Base-by-base conservation (phyloP, 1,140 invertebrate genomes). In the Nasonia vitripennis region DNA sequence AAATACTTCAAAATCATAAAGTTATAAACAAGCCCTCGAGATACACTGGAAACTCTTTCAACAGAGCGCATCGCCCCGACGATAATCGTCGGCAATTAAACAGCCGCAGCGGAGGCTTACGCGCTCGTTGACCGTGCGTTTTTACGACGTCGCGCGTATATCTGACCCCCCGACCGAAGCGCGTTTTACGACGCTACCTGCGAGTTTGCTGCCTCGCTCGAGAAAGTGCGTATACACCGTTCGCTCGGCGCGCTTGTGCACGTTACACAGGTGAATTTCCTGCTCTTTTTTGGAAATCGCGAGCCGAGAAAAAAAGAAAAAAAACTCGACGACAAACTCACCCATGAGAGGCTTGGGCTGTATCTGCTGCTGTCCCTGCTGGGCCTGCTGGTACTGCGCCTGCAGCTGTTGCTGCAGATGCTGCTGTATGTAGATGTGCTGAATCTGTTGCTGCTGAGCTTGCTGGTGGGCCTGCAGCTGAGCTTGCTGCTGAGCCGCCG, bases 331-430 rank as follows among this genome's bases (percentile, higher is more conserved):
- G 9, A 45, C 12, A n/a, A n/a, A 87, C 93, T 90, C 91, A 94
- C 94, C 92, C 94, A 94, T 95, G 84, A 94, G 91, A 23, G 94
- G 93, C 88, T 94, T 94, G 11, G 93, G 93, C 87, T 95, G 94
- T 81, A 94, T 93, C 89, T 95, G 94, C 87, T 93, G 94, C 77
- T 91, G 92, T 20, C 92, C 91, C 17, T 90, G 89, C 82, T 91
- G 92, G 67, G 92, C 88, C 78, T 93, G 92, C 80, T 90, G 89
- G 79, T 93, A 92, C 85, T 93, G 94, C 78, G 92, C 92, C 67
- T 91, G 90, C 12, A 90, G 86, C 83, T 93, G 92, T 68, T 92
- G 91, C 83, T 88, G 89, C 41, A 91, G 91, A 86, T 91, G 91
- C 83, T 92, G 92, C 87, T 91, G 91, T 88, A 91, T 90, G 81